These are phyloP conservation scores for Alectoris magna DNA, from an alignment of 2,797 vertebrate genomes.

Conservation along the genomic window DNA sequence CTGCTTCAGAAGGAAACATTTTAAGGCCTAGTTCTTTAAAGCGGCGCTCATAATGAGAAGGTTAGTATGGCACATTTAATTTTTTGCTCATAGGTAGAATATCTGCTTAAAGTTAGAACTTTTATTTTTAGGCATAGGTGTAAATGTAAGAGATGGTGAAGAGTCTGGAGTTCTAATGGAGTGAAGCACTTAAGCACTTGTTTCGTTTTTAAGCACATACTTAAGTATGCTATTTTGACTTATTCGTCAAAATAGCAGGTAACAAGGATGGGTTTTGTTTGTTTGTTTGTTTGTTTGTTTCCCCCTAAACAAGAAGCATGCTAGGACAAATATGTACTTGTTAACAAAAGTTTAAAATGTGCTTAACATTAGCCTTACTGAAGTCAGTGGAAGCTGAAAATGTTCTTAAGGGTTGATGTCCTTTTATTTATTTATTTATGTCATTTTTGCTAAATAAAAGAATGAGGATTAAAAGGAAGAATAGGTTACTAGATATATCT, in stretches of 20 bases:
- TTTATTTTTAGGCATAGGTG: not conserved
- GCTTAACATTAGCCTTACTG: not conserved
- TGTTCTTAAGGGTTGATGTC: not conserved
- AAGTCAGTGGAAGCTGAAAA: not conserved
- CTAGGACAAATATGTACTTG: not conserved
- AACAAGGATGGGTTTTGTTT: not conserved
- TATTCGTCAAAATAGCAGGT: not conserved
- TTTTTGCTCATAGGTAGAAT: not conserved
- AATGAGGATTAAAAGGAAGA: not conserved
- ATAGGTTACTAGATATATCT: not conserved
- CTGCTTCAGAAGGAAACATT: not conserved
- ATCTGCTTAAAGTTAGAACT: not conserved
- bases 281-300: not conserved
- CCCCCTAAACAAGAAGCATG: not conserved
- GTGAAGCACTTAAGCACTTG: not conserved
- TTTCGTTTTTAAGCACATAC: not conserved
- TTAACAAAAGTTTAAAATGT: fast-evolving
- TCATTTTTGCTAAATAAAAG: not conserved
- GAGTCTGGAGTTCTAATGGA: not conserved
- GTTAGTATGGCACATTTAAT: not conserved
- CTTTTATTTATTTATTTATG: not conserved
- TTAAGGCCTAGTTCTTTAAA: not conserved
- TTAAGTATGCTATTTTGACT: too few relatives aligned
- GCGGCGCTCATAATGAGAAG: not conserved
- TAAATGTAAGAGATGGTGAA: not conserved